phyloP scores from a whole-genome alignment of 2,113 vertebrate genomes.

The Cyanoliseus patagonus region DNA sequence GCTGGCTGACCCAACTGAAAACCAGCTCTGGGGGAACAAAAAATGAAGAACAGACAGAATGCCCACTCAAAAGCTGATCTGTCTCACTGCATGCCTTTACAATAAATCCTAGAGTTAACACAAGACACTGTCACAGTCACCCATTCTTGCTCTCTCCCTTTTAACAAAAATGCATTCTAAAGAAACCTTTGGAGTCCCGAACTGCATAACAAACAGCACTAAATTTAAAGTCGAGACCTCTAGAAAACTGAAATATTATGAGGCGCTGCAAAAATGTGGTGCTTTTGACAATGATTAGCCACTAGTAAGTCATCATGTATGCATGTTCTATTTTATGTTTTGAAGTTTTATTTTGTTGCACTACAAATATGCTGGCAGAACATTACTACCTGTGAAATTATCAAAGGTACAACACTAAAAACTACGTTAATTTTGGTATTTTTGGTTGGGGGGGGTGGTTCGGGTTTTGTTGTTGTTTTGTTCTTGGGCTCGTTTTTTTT shows the following conservation, averaged over 20 bases:
- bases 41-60: rapidly evolving
- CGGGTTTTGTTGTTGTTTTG: background rate
- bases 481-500: background rate
- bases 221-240: background rate
- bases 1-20: background rate
- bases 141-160: background rate
- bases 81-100: background rate
- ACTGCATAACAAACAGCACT: background rate
- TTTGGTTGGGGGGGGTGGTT: background rate
- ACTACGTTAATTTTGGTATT: background rate
- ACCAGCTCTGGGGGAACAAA: background rate
- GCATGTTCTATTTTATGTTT: background rate
- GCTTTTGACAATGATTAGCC: background rate
- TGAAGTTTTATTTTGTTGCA: background rate
- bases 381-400: background rate
- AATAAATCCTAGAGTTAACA: background rate
- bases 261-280: background rate
- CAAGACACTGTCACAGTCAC: background rate
- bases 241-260: background rate
- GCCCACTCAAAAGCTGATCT: background rate
- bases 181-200: background rate
- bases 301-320: rapidly evolving
- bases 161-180: background rate
- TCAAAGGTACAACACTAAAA: background rate
- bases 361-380: background rate